Percentiles rank a stretch among this genome's conserved stretches.
Conservation (phyloP, 2,113 vertebrate genomes). For the Ictalurus punctatus region DNA sequence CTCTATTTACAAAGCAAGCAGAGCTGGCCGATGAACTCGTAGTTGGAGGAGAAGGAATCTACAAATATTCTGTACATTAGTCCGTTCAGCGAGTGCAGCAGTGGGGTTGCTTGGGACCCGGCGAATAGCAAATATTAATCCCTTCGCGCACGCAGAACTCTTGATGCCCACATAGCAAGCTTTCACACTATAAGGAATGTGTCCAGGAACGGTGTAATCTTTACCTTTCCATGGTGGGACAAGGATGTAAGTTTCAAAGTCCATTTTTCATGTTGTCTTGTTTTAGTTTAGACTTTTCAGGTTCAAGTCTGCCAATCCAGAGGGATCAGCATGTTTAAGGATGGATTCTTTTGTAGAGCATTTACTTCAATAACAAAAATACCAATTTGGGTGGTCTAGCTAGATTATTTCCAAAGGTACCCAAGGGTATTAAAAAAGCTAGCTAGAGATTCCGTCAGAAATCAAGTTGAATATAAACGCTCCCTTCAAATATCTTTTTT, state of each 20-base stretch:
- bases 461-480: background rate
- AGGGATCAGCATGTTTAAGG: conserved; percentile 47
- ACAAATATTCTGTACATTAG: conserved; percentile 65
- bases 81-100: conserved; percentile 55
- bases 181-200: conserved; percentile 31
- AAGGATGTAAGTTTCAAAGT: conserved; percentile 43
- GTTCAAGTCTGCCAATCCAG: conserved; percentile 52
- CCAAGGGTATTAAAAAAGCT: conserved; percentile 2
- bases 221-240: conserved; percentile 50
- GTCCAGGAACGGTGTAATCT: background rate
- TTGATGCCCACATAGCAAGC: conserved; percentile 44
- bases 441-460: background rate
- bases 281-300: conserved; percentile 48
- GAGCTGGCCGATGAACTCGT: conserved; percentile 59
- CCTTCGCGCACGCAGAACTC: conserved; percentile 40
- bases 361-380: background rate
- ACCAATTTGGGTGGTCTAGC: conserved; percentile 15
- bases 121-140: conserved; percentile 59
- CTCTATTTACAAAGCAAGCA: conserved; percentile 67
- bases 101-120: conserved; percentile 72
- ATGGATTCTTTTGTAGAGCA: conserved; percentile 38
- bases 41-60: conserved; percentile 51
- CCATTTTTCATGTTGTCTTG: background rate
- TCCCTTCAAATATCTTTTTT: background rate
- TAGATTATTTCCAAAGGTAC: conserved; percentile 1